These are phyloP conservation scores for Temnopleurus reevesii DNA, from an alignment of 53 echinoderm and acorn worm species.

Conservation along the genomic window DNA sequence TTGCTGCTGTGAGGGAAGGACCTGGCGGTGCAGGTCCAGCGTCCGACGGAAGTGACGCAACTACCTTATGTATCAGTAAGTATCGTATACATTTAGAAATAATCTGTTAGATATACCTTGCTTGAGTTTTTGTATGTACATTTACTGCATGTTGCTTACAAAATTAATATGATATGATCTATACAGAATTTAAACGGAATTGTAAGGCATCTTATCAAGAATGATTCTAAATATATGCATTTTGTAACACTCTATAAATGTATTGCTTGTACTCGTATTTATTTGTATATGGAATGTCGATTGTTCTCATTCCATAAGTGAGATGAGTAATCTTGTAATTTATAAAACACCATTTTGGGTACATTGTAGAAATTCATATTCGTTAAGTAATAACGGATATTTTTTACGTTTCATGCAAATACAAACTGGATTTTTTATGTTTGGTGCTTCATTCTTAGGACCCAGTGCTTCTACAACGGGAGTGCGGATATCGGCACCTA, in stretches of 20 bases:
- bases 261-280: no score
- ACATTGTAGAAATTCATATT: neutral
- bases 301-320: neutral
- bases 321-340: neutral
- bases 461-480: neutral
- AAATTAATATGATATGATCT: neutral
- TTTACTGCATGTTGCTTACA: neutral
- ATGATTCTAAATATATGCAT: no score
- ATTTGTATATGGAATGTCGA: neutral
- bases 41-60: neutral
- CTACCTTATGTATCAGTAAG: slow-evolving; percentile 1
- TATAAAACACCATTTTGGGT: neutral
- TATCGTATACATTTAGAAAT: neutral
- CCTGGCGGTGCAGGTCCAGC: neutral
- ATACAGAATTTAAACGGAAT: no score
- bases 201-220: no score
- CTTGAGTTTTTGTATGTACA: neutral
- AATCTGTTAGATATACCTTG: neutral
- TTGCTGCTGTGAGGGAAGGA: slow-evolving; percentile 19
- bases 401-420: neutral
- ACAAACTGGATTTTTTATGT: no score
- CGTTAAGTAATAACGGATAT: neutral
- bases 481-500: neutral
- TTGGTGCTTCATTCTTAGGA: neutral
- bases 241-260: no score